Evolutionary conservation across 1,140 invertebrate genomes (phyloP), one percentile per base, ranked within the genome.

Genomic region (Cotesia typhae): DNA sequence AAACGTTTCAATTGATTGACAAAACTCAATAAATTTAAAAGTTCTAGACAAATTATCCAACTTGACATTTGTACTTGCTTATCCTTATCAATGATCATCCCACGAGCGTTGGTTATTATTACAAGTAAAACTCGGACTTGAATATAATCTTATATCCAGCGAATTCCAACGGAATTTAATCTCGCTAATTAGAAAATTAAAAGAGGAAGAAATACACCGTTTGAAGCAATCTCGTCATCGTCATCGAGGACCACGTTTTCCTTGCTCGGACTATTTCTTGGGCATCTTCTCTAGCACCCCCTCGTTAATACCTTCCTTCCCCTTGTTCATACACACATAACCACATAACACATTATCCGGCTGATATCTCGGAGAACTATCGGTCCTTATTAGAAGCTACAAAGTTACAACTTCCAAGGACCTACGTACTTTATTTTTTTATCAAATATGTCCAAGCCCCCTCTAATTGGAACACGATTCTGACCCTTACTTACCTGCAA

Each of bases 381-480:
- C 65, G 57, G n/a, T 60, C 74, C 82, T 81, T 83, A 79, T 84
- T 84, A 82, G 80, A 79, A 70, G 65, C 47, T 70, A 60, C 28
- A 28, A 28, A 28, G 28, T 1, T 28, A 28, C 28, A 59, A 64
- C 55, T 64, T 35, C 17, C 51, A 53, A 61, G 37, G 41, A 55
- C 60, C 57, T 37, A n/a, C 38, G 61, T 20, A 38, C 51, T 77
- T 75, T 75, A 47, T 3, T 47, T 47, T 47, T 47, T 47, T 47
- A 47, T 9, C 10, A 66, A 75, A 75, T 75, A 73, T 75, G 71
- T 64, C 63, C 51, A 67, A 70, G 59, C 64, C 14, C 47, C 80
- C 78, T 81, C 78, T 86, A 85, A 85, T 85, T 85, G 84, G 84
- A 84, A 84, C 84, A 86, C 84, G 85, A 86, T 82, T 84, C 80